Evolutionary conservation across 2,113 vertebrate species (phyloP).

Genomic region (Vombatus ursinus): DNA sequence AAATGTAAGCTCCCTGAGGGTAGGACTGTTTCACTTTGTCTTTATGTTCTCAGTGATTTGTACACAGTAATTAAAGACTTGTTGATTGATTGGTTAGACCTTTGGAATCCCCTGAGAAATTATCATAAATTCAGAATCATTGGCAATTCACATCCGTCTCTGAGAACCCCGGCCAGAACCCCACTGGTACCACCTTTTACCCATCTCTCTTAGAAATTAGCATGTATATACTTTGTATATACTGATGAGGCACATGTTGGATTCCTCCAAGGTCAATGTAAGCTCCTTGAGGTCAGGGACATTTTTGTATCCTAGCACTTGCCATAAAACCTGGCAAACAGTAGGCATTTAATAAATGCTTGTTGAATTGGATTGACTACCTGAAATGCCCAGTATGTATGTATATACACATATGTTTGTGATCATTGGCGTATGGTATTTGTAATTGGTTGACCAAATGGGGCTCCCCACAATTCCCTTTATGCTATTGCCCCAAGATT

Average conservation of each 20-base stretch:
- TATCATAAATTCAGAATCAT: not conserved
- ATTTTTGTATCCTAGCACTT: not conserved
- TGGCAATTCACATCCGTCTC: not conserved
- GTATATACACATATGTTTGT: not conserved
- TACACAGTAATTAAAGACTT: not conserved
- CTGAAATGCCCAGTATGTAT: not conserved
- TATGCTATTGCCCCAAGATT: not conserved
- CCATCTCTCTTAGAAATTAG: not conserved
- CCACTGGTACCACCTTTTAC: not conserved
- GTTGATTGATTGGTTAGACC: not conserved
- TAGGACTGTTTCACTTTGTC: not conserved
- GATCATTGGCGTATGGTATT: not conserved
- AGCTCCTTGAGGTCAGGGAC: not conserved
- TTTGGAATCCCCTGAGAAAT: not conserved
- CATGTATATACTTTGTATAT: not conserved
- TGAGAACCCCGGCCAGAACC: not conserved
- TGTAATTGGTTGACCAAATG: not conserved
- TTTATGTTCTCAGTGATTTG: not conserved
- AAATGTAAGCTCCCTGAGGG: not conserved
- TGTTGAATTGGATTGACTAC: not conserved
- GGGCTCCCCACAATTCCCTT: not conserved
- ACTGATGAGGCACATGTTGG: not conserved
- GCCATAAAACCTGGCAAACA: not conserved
- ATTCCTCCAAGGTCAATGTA: not conserved
- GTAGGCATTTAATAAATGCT: not conserved